Evolutionary conservation across 2,888 invertebrate genomes (phyloP).

Genomic region (Parnassius glacialis): DNA sequence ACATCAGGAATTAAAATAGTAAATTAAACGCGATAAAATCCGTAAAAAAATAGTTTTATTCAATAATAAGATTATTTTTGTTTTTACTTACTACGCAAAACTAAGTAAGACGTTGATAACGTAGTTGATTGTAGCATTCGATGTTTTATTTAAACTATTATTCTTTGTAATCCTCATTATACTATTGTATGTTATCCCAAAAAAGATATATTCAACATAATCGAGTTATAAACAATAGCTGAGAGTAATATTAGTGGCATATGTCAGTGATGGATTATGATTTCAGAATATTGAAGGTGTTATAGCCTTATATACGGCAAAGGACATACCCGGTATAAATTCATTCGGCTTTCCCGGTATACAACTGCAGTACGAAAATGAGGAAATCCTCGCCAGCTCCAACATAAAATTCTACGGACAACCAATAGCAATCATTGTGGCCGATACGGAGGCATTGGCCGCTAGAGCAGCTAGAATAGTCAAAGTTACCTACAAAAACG

Average conservation of each 20-base stretch:
- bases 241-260: not conserved
- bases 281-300: slow-evolving; percentile 83
- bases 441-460: slow-evolving; percentile 79
- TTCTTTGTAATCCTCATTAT: too few relatives aligned
- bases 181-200: too few relatives aligned
- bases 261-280: not conserved
- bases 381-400: slow-evolving; percentile 77
- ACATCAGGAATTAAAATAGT: too few relatives aligned
- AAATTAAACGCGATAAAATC: too few relatives aligned
- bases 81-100: too few relatives aligned
- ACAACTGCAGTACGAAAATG: slow-evolving; percentile 59
- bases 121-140: too few relatives aligned
- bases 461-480: slow-evolving; percentile 80
- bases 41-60: too few relatives aligned
- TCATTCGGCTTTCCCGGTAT: slow-evolving; percentile 63
- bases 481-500: slow-evolving; percentile 77
- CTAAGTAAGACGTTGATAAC: too few relatives aligned
- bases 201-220: too few relatives aligned
- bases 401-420: slow-evolving; percentile 84
- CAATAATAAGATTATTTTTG: too few relatives aligned
- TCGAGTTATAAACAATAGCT: too few relatives aligned
- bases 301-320: slow-evolving; percentile 81
- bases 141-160: too few relatives aligned
- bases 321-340: slow-evolving; percentile 86
- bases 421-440: slow-evolving; percentile 85